phyloP scores from a whole-genome alignment of 2,113 vertebrate species.

The Limnothrissa miodon region DNA sequence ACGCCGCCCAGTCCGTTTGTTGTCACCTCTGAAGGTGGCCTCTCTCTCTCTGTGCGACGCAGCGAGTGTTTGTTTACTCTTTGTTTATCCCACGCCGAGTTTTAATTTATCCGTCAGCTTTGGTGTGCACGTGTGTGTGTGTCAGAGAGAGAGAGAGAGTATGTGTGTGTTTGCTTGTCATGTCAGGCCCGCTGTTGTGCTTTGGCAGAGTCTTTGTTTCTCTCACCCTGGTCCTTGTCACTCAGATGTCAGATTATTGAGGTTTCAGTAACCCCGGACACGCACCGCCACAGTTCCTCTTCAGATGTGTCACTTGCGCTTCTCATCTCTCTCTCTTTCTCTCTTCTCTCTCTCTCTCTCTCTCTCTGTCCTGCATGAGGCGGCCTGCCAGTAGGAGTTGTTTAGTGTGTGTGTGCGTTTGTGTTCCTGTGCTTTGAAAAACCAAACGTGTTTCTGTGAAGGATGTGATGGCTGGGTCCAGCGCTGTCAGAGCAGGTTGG shows the following conservation, averaged over 20 bases:
- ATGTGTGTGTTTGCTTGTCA: conserved; percentile 1
- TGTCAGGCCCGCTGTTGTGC: neutral
- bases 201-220: neutral
- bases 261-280: neutral
- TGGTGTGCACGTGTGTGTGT: neutral
- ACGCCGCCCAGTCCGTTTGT: neutral
- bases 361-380: neutral
- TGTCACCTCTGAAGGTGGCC: neutral
- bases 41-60: neutral
- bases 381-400: neutral
- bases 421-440: neutral
- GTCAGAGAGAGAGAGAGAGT: no score
- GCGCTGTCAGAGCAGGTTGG: neutral
- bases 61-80: neutral
- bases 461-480: neutral
- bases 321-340: neutral
- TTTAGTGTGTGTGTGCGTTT: neutral
- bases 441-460: neutral
- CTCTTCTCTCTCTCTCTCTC: neutral
- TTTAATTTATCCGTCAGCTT: neutral
- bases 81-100: neutral
- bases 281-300: neutral
- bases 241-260: conserved; percentile 3
- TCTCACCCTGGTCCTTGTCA: neutral
- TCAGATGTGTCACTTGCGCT: neutral